A percentile compares a stretch with the other conserved stretches of the same genome.
Conservation (phyloP, 2,888 invertebrate genomes). For the Diarsia rubi region DNA sequence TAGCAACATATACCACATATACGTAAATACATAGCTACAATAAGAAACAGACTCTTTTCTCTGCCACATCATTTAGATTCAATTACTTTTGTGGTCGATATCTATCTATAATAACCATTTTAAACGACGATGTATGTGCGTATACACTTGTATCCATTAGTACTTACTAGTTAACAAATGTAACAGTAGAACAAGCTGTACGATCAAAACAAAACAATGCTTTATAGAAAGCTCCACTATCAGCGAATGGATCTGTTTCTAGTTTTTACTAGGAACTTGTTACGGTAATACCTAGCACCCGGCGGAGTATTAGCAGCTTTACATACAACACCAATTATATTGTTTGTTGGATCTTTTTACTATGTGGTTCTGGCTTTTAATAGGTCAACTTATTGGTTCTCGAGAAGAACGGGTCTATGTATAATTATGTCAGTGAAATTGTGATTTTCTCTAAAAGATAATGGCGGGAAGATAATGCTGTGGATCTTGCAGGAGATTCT, state of each 20-base stretch:
- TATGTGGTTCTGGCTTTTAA: not conserved
- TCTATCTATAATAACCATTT: not conserved
- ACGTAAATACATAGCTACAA: not conserved
- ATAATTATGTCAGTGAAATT: not conserved
- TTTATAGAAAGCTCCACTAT: slow-evolving; percentile 66
- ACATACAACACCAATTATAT: slow-evolving; percentile 22
- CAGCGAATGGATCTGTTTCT: slow-evolving; percentile 69
- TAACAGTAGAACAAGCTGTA: slow-evolving; percentile 30
- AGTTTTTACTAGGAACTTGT: slow-evolving; percentile 49
- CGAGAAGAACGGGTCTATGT: not conserved
- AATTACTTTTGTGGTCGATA: not conserved
- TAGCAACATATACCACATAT: not conserved
- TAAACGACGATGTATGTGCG: slow-evolving; percentile 3
- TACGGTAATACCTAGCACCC: slow-evolving; percentile 29
- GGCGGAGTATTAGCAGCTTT: slow-evolving; percentile 9
- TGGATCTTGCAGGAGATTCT: not conserved
- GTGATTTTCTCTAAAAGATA: not conserved
- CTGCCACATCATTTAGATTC: not conserved
- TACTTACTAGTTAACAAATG: slow-evolving; percentile 11
- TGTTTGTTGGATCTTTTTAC: not conserved
- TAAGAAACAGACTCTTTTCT: not conserved
- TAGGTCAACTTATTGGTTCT: not conserved
- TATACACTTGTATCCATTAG: slow-evolving; percentile 11
- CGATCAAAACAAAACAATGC: slow-evolving; percentile 53
- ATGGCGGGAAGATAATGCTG: too few relatives aligned